These are phyloP conservation scores for Drosophila pseudoananassae DNA, from an alignment of 1,140 invertebrate species.

Conservation along the genomic window DNA sequence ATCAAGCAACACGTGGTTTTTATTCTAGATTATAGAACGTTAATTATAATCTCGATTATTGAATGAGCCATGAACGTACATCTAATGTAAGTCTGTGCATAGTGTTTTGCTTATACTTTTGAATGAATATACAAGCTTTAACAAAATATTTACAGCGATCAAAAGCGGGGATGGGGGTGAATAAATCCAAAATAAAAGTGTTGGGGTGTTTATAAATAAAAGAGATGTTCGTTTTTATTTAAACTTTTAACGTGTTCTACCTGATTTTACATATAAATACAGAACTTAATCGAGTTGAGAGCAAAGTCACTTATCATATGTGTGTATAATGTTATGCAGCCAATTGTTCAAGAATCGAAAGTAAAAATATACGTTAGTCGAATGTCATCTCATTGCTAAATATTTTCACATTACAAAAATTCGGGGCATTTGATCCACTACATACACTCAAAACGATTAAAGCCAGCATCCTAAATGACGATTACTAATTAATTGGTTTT, in stretches of 20 bases:
- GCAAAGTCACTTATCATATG: constrained; percentile 70
- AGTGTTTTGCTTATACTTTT: constrained; percentile 16
- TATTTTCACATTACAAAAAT: constrained; percentile 54
- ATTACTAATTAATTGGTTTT: constrained; percentile 36
- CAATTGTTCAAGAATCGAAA: constrained; percentile 34
- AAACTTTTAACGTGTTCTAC: constrained; percentile 55
- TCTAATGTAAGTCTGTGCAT: constrained; percentile 13
- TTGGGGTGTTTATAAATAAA: constrained; percentile 63
- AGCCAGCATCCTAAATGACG: constrained; percentile 25
- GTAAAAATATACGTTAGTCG: constrained; percentile 31
- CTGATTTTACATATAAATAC: constrained; percentile 74
- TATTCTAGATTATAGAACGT: constrained; percentile 64
- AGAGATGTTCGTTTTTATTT: constrained; percentile 64
- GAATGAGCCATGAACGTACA: constrained; percentile 28
- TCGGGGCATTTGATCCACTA: constrained; percentile 26
- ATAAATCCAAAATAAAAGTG: constrained; percentile 17
- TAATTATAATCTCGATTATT: constrained; percentile 38
- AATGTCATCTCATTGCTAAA: constrained; percentile 34
- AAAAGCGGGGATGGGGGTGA: neutral
- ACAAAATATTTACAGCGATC: constrained; percentile 69
- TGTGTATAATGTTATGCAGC: constrained; percentile 35
- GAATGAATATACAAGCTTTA: constrained; percentile 38
- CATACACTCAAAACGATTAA: constrained; percentile 57
- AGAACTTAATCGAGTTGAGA: constrained; percentile 74
- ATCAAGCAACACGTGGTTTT: constrained; percentile 69